Percentiles rank a stretch among this genome's conserved stretches.
Evolutionary conservation across 2,888 invertebrate genomes (phyloP).

Genomic region (Seira musarum): DNA sequence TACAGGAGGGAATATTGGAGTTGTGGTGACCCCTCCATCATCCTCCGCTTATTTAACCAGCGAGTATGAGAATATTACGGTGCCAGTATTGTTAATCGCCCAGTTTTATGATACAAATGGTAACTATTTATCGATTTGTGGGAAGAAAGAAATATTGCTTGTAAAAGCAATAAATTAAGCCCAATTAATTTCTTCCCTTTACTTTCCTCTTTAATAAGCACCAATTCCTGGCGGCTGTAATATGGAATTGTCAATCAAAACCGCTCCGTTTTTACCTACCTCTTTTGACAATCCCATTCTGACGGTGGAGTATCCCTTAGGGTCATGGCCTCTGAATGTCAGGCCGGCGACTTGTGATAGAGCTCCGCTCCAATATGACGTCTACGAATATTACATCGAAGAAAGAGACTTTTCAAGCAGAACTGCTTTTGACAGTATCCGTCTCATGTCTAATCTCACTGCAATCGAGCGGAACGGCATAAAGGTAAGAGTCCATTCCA

Average conservation of each 20-base stretch:
- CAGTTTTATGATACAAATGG: slow-evolving; percentile 75
- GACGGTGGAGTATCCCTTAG: slow-evolving; percentile 74
- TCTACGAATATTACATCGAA: slow-evolving; percentile 79
- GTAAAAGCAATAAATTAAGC: too few species aligned
- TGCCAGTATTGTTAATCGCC: slow-evolving; percentile 74
- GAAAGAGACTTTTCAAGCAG: slow-evolving; percentile 76
- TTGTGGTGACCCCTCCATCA: slow-evolving; percentile 71
- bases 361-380: slow-evolving; percentile 73
- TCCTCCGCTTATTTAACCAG: slow-evolving; percentile 74
- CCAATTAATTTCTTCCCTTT: not conserved
- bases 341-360: slow-evolving; percentile 71
- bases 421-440: slow-evolving; percentile 78
- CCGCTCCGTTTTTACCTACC: slow-evolving; percentile 78
- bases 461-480: slow-evolving; percentile 75
- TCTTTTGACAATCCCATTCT: slow-evolving; percentile 73
- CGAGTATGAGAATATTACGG: slow-evolving; percentile 70
- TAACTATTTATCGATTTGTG: too few species aligned
- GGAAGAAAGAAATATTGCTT: too few species aligned
- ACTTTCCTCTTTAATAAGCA: slow-evolving; percentile 74
- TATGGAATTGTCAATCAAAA: slow-evolving; percentile 78
- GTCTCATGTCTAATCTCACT: slow-evolving; percentile 77
- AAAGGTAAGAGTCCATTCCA: slow-evolving; percentile 70
- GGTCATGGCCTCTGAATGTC: slow-evolving; percentile 72
- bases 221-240: slow-evolving; percentile 88
- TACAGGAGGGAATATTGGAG: slow-evolving; percentile 78